phyloP scores from a whole-genome alignment of 2,113 vertebrate species.

The Spea bombifrons region DNA sequence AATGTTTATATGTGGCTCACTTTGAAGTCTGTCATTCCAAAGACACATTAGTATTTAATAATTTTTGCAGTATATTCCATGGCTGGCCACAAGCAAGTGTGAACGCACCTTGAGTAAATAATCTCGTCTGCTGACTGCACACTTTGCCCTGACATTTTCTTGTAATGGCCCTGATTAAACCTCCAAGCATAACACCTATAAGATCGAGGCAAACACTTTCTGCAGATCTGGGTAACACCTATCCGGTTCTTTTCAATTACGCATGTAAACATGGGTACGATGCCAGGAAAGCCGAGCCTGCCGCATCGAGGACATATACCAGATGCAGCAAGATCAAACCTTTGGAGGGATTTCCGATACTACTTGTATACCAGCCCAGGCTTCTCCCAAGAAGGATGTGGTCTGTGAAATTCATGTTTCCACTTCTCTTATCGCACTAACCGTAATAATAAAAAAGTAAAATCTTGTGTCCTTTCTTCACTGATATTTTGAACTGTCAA shows the following conservation, averaged over 20 bases:
- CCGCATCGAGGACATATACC: conserved; percentile 48
- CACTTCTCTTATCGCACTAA: conserved; percentile 41
- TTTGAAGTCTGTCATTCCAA: background rate
- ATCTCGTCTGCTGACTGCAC: conserved; percentile 29
- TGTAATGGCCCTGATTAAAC: conserved; percentile 15
- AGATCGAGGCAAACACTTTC: conserved; percentile 37
- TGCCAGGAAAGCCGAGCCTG: conserved; percentile 48
- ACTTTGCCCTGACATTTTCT: conserved; percentile 1
- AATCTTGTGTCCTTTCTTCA: background rate
- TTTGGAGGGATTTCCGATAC: conserved; percentile 37
- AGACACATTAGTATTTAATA: background rate
- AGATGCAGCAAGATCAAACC: conserved; percentile 44
- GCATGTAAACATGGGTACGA: conserved; percentile 41
- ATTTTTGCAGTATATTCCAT: background rate
- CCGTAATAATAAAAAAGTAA: conserved; percentile 43
- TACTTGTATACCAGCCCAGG: conserved; percentile 31
- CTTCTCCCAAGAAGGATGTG: conserved; percentile 54
- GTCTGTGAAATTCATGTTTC: conserved; percentile 49
- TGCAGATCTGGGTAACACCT: conserved; percentile 39
- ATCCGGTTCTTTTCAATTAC: conserved; percentile 43
- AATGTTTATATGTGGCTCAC: background rate
- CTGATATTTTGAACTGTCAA: no score
- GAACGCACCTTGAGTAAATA: conserved; percentile 31
- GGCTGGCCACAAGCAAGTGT: conserved; percentile 1
- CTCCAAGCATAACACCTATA: conserved; percentile 28